phyloP scores from a whole-genome alignment of 2,888 invertebrate species.

The Drosophila subsilvestris region DNA sequence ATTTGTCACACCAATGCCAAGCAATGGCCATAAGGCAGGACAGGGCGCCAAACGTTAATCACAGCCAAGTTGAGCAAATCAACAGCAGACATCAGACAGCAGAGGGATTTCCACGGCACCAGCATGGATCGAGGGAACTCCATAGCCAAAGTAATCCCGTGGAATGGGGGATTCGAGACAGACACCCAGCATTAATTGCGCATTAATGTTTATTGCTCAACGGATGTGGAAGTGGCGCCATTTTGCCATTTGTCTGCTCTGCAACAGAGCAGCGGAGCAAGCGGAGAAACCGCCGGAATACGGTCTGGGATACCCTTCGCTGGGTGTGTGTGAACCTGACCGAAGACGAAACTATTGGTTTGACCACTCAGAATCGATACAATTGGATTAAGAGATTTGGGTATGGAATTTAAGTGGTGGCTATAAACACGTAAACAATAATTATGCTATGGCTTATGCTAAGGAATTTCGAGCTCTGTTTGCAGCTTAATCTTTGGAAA shows the following conservation, averaged over 20 bases:
- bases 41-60: constrained; percentile 60
- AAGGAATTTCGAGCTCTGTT: not conserved
- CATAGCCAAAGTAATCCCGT: constrained; percentile 6
- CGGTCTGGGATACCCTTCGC: constrained; percentile 41
- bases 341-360: constrained; percentile 40
- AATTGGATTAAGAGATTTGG: constrained; percentile 43
- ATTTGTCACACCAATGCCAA: constrained; percentile 21
- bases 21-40: constrained; percentile 56
- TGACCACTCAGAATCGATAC: constrained; percentile 16
- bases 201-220: constrained; percentile 77
- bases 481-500: not conserved
- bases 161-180: constrained; percentile 36
- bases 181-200: constrained; percentile 76
- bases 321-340: constrained; percentile 7
- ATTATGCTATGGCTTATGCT: constrained; percentile 22
- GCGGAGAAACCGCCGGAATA: constrained; percentile 27
- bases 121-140: not conserved
- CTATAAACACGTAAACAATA: constrained; percentile 7
- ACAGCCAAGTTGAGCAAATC: constrained; percentile 59
- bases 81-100: constrained; percentile 60
- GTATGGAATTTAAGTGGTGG: constrained; percentile 32
- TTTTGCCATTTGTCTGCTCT: constrained; percentile 58
- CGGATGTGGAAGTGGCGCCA: constrained; percentile 80
- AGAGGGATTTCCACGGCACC: not conserved
- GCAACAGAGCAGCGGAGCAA: not conserved